Base-by-base conservation (phyloP, 2,888 invertebrate genomes). In the Exephanes ischioxanthus region DNA sequence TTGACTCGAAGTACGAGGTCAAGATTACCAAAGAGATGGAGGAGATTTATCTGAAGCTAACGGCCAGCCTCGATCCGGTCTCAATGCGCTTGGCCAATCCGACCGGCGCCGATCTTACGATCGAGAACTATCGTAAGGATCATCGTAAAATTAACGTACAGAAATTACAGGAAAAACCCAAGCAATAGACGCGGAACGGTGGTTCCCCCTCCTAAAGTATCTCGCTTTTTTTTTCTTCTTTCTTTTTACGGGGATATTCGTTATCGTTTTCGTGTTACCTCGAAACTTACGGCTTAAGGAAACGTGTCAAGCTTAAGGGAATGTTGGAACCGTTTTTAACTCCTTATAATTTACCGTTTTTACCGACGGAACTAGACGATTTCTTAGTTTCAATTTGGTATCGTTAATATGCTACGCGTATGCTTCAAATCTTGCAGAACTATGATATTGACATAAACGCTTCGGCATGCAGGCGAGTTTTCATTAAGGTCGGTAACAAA, bases 21-120 rank as follows among this genome's bases (percentile, higher is more conserved):
- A 92, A 94, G 68, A 91, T 94, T 9, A 93, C 93, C 33, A 92
- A 93, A 85, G 93, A 93, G 79, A 93, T 94, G 93, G 93, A 94
- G 75, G 94, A 94, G 71, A 93, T 93, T 70, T 94, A 94, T 89
- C 78, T 93, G 51, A 93, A 93, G 80, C 87, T 94, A 14, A 92
- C 94, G 2, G 94, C 93, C 9, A 93, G 93, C 82, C 86, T 94
- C 30, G 93, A 94, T 82, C 91, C 93, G 3, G 89, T 90, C 22
- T 87, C 90, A 7, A 79, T 92, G 11, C 88, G 89, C 53, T 79
- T 93, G 9, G 83, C 91, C 1, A 87, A 81, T 48, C 84, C 89
- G 0, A 88, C 85, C 7, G 87, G 87, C n/a, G 83, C 89, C 0
- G 93, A 93, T 79, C 88, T 94, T 61, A 94, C 94, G 2, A 93